Conservation (phyloP, 2,113 vertebrate species). For the zebrafish (Danio rerio) region GRCz12tu NC_133176.1:42019501-42020000, state of each 20-base stretch:
- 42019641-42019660: background rate
- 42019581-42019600: constrained; percentile 19
- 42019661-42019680: background rate
- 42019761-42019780: background rate
- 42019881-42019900: constrained; percentile 4
- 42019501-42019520: constrained; percentile 46
- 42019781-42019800: background rate
- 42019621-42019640: background rate
- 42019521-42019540: constrained; percentile 55
- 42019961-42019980: constrained; percentile 38
- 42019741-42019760: background rate
- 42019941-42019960: constrained; percentile 22
- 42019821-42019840: background rate
- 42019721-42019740: background rate
- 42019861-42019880: background rate
- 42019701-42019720: background rate
- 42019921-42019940: background rate
- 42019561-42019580: constrained; percentile 50
- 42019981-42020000: constrained; percentile 12
- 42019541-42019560: constrained; percentile 51
- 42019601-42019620: constrained; percentile 34
- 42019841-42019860: background rate
- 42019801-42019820: background rate
- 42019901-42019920: background rate
- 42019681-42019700: background rate